Evolutionary conservation across 2,113 vertebrate genomes (phyloP).

Genomic region (Nycticebus coucang): DNA sequence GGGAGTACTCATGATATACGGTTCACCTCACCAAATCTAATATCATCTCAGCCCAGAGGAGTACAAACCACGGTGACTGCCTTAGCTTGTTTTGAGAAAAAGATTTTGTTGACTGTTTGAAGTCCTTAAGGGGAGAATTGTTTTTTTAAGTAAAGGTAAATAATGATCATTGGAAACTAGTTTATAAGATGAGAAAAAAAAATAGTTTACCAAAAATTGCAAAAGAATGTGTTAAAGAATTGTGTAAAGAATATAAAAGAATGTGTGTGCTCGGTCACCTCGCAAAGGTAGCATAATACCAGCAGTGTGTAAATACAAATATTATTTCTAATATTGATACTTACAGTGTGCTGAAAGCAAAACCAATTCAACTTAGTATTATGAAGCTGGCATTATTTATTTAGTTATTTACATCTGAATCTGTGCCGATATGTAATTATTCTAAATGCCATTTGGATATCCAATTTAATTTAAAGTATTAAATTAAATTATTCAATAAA

Average conservation of each 20-base stretch:
- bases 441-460: background rate
- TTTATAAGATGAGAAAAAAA: conserved; percentile 23
- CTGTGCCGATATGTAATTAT: background rate
- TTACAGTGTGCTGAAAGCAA: background rate
- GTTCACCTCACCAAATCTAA: conserved; percentile 66
- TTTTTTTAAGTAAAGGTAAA: conserved; percentile 51
- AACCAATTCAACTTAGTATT: background rate
- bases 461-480: background rate
- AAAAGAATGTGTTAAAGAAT: too few relatives aligned
- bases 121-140: conserved; percentile 53
- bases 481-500: too few relatives aligned
- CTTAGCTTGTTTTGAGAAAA: conserved; percentile 64
- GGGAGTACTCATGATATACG: conserved; percentile 70
- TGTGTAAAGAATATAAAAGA: background rate
- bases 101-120: conserved; percentile 35
- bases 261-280: background rate
- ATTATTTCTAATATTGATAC: background rate
- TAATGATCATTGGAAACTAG: conserved; percentile 59
- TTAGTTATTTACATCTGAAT: background rate
- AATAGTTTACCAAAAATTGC: too few relatives aligned
- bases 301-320: background rate
- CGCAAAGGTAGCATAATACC: background rate
- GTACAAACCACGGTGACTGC: conserved; percentile 53
- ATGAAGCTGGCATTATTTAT: background rate
- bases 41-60: conserved; percentile 69